These are phyloP conservation scores for Lamproptera curius DNA, from an alignment of 2,888 invertebrate species.

Conservation along the genomic window DNA sequence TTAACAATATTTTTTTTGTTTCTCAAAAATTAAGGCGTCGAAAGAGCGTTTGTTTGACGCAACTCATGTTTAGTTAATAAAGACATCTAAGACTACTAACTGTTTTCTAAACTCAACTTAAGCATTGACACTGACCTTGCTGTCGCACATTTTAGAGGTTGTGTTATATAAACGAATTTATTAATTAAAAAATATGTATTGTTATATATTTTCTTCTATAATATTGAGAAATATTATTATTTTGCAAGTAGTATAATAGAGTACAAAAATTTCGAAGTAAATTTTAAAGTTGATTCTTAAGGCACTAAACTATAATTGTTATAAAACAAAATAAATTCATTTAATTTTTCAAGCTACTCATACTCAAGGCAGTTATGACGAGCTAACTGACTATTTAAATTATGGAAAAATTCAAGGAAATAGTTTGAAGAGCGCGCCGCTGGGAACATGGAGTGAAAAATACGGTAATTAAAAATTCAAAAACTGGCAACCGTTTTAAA, in stretches of 20 bases:
- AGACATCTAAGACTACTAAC: conserved; percentile 22
- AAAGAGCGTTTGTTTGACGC: conserved; percentile 41
- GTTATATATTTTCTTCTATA: too few relatives aligned
- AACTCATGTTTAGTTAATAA: conserved; percentile 49
- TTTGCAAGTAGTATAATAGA: too few relatives aligned
- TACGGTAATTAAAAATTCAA: conserved; percentile 40
- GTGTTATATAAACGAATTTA: too few relatives aligned
- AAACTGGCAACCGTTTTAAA: too few relatives aligned
- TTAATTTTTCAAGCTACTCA: too few relatives aligned
- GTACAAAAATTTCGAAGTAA: too few relatives aligned
- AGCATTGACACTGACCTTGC: conserved; percentile 54
- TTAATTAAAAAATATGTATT: too few relatives aligned
- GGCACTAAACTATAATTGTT: too few relatives aligned
- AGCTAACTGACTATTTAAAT: conserved; percentile 53
- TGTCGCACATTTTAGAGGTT: conserved; percentile 39
- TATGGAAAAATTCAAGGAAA: conserved; percentile 64
- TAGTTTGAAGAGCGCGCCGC: conserved; percentile 37
- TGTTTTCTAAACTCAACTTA: conserved; percentile 44
- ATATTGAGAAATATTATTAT: too few relatives aligned
- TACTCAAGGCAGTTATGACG: conserved; percentile 39
- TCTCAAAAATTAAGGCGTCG: conserved; percentile 48
- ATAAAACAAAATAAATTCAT: too few relatives aligned
- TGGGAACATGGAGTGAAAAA: conserved; percentile 44
- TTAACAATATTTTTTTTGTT: not conserved
- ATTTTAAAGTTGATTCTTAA: too few relatives aligned